These are phyloP conservation scores for Bubo bubo DNA, from an alignment of 2,113 vertebrate genomes.

Conservation along the genomic window DNA sequence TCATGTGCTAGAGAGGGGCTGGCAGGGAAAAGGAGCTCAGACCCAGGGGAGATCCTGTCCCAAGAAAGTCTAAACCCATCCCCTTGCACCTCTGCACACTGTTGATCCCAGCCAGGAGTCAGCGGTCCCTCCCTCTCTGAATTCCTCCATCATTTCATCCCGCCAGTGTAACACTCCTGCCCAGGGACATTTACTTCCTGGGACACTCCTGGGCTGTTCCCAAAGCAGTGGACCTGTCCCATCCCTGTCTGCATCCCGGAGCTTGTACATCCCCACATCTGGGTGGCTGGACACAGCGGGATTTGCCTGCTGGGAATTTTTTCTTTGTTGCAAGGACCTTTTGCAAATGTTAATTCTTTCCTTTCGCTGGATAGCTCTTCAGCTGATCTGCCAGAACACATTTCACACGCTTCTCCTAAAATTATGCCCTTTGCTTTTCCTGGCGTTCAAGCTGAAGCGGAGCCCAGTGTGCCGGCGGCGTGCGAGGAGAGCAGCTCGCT, in stretches of 20 bases:
- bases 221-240: neutral
- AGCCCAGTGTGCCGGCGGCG: neutral
- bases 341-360: conserved; percentile 69
- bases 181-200: neutral
- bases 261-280: neutral
- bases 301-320: conserved; percentile 33
- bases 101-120: neutral
- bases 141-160: neutral
- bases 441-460: neutral
- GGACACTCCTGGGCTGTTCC: neutral
- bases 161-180: neutral
- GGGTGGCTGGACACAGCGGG: neutral
- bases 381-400: conserved; percentile 63
- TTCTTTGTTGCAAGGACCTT: conserved; percentile 52
- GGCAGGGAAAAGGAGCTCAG: neutral
- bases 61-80: neutral
- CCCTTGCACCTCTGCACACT: neutral
- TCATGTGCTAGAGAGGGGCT: neutral
- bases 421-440: conserved; percentile 58
- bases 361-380: conserved; percentile 40
- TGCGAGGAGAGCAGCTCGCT: neutral
- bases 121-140: rapidly evolving
- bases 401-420: conserved; percentile 69
- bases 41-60: neutral
- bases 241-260: neutral